Conservation (phyloP, 2,113 vertebrate species). For the Felis catus region DNA sequence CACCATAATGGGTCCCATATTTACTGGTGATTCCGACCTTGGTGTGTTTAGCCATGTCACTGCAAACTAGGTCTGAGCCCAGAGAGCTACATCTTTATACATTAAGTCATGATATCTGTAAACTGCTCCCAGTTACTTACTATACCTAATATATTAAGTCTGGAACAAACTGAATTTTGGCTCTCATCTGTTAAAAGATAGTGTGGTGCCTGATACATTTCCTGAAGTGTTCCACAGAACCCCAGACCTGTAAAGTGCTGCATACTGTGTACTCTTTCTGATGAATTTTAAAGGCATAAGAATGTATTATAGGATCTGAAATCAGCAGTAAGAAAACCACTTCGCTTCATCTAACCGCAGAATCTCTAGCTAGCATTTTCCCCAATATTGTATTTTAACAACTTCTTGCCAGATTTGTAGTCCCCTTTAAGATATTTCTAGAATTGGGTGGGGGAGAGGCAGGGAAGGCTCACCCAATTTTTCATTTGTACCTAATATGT, state of each 20-base stretch:
- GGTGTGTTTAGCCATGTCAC: background rate
- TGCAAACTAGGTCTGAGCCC: background rate
- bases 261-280: background rate
- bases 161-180: background rate
- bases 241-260: background rate
- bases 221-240: background rate
- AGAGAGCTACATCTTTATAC: background rate
- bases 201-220: background rate
- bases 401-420: background rate
- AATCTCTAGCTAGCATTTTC: background rate
- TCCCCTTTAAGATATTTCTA: background rate
- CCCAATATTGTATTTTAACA: constrained; percentile 16
- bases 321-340: constrained; percentile 19
- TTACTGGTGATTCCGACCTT: background rate
- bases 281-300: background rate
- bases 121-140: constrained; percentile 1
- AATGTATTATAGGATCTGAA: constrained; percentile 5
- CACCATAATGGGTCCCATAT: background rate
- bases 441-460: background rate
- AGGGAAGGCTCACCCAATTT: background rate
- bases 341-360: constrained; percentile 19
- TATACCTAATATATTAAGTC: background rate
- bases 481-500: background rate
- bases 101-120: background rate
- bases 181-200: background rate